Base-by-base conservation (phyloP, 2,113 vertebrate genomes). In the Mohoua ochrocephala region DNA sequence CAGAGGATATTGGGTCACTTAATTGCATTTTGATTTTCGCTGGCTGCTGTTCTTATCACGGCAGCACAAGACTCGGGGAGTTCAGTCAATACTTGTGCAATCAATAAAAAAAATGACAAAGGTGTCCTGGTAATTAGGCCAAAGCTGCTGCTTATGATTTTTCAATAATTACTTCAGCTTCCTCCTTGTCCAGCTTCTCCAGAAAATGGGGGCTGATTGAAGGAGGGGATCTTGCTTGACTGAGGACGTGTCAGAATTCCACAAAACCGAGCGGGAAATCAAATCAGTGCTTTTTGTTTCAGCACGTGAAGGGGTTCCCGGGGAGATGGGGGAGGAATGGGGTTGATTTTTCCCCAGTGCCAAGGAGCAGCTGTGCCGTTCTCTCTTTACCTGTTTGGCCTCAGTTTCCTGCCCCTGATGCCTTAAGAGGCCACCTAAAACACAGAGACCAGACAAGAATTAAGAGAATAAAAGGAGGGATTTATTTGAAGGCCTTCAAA, bases 131-230 rank as follows among this genome's bases (percentile, higher is more conserved):
- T 96, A 97, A 98, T 97, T 95, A 97, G 97, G 94, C 93, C 87
- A 97, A 98, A 97, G 96, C 97, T 97, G 95, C 89, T 92, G 92
- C 96, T 98, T 94, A 92, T 49, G 96, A 97, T 94, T 98, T 97
- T 96, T 96, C 97, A 94, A 84, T 98, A 96, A 98, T 98, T 96
- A 69, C 92, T 97, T 95, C 70, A 91, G 91, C 79, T 97, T 97
- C 97, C 96, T 97, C 75, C 89, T 97, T 94, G 89, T 93, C 95
- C 79, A 65, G 6, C 70, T 35, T 87, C 98, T 97, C 87, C 93
- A 97, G 97, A 95, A 98, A 97, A 97, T 92, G 92, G 96, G 63
- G 86, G 26, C 93, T 98, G 98, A 97, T 98, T 97, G 97, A 97
- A 97, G 97, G 94, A 97, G 95, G 41, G 91, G 93, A 96, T 96